Evolutionary conservation across 2,797 vertebrate species (phyloP).

Genomic region (Micropoecilia bifurca): DNA sequence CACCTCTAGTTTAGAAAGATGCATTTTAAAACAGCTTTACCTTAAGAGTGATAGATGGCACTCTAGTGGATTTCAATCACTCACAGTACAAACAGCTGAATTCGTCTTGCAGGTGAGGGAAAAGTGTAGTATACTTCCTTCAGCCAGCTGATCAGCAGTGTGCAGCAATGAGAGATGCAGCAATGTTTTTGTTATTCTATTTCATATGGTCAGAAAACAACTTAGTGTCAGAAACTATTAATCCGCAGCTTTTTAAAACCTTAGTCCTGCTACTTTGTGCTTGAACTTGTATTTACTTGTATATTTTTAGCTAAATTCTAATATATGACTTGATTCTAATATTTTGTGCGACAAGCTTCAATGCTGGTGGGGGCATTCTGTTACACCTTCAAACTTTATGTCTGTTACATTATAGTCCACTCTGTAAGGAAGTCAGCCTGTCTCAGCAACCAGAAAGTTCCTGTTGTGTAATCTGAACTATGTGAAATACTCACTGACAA

Average conservation of each 20-base stretch:
- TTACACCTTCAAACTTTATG: not conserved
- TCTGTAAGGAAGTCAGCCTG: not conserved
- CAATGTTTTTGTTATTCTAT: not conserved
- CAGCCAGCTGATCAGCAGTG: not conserved
- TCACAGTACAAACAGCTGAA: not conserved
- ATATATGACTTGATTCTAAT: not conserved
- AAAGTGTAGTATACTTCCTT: not conserved
- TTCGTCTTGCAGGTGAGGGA: not conserved
- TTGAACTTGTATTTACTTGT: not conserved
- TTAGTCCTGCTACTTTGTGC: not conserved
- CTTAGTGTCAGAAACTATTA: not conserved
- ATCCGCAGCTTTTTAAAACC: not conserved
- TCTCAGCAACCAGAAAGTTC: not conserved
- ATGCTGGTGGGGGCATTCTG: not conserved
- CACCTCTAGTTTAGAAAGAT: not conserved
- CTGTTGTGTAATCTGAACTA: slow-evolving; percentile 19
- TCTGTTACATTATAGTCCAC: slow-evolving; percentile 6
- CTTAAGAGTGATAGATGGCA: not conserved
- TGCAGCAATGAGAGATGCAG: not conserved
- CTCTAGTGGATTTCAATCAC: not conserved
- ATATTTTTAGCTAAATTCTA: not conserved
- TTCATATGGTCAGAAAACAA: not conserved
- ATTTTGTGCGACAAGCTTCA: not conserved
- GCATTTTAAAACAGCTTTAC: not conserved
- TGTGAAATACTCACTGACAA: slow-evolving; percentile 10